Base-by-base conservation (phyloP, 2,113 vertebrate genomes). In the Paradoxurus hermaphroditus region DNA sequence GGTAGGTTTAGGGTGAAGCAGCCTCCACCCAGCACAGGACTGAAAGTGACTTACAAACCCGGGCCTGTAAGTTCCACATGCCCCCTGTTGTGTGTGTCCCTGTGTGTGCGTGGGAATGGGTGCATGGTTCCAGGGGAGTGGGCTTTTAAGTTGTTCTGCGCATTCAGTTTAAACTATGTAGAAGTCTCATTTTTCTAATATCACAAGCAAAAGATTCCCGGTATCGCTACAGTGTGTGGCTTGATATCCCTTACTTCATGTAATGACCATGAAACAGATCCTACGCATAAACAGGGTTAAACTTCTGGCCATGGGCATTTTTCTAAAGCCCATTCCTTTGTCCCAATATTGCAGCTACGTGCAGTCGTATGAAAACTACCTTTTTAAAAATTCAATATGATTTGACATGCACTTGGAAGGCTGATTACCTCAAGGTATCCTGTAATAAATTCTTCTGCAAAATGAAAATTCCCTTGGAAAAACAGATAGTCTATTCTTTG, bases 1-100 rank as follows among this genome's bases (percentile, higher is more conserved):
- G 65, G 44, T 98, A 99, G 99, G 97, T 99, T 99, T 98, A 98
- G 97, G 8, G 99, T 99, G 96, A 99, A 99, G 90, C 99, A 99
- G 93, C 99, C 99, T 11, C 98, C 99, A 87, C 97, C 98, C 0
- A 94, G 97, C 91, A 99, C 99, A 9, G 99, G 99, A 94, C 98
- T 99, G 39, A 98, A 98, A 84, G 99, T 99, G 97, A 96, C 97
- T 56, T 99, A 99, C 95, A 98, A 90, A 53, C 99, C 99, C 2
- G 99, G 99, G 39, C 99, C 99, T 27, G 99, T 99, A 98, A 97
- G 99, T 99, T 21, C 25, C 56, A 9, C 14, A 4, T 39, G 65
- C 14, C 34, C 0, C 19, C 21, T 67, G 4, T 16, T 29, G 16
- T 86, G 63, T 84, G 46, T 70, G 77, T 96, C 34, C 2, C 3